Base-by-base conservation (phyloP, 2,888 invertebrate genomes). In the Mythimna impura region DNA sequence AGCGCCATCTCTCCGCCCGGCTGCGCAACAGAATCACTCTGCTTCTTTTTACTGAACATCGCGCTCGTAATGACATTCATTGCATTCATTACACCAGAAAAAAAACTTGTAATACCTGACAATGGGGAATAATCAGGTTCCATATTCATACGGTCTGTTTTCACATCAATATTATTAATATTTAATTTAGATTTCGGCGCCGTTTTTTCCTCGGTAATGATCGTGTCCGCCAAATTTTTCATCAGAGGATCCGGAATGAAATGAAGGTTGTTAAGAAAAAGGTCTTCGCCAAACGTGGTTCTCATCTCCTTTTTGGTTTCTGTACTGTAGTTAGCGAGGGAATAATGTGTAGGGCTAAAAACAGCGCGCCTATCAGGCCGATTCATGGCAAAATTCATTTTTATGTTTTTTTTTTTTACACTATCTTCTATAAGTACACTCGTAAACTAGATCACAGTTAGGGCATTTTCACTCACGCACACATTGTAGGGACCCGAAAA, bases 161-260 rank as follows among this genome's bases (percentile, higher is more conserved):
- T 89, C 86, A 10, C 67, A 73, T 72, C 86, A 73, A 65, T 86
- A 70, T 79, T 67, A 30, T 60, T 74, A 34, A 9, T 58, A 61
- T 83, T 76, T 57, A 80, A 74, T 43, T 86, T 84, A 10, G 76
- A 79, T 77, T 85, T 83, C 20, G 82, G 76, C 62, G 80, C 77
- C 78, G 82, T 80, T 79, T 87, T 80, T 62, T 88, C 89, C 8
- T 84, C 84, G 0, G 89, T 90, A 54, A 92, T 91, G 17, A 94
- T 88, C 0, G 93, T 90, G 71, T 96, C 96, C 2, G 94, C 96
- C 63, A 96, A 87, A 87, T 95, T 95, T 85, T 95, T 95, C 86
- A 91, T 92, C 69, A 96, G 76, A 4, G 94, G 93, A 84, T 95
- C 94, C 0, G 94, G 92, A 68, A 94, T 90, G 3, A 92, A 78